Percentiles rank a stretch among this genome's conserved stretches.
These are phyloP conservation scores for Gambusia holbrooki DNA, from an alignment of 2,113 vertebrate species.

Conservation along the genomic window DNA sequence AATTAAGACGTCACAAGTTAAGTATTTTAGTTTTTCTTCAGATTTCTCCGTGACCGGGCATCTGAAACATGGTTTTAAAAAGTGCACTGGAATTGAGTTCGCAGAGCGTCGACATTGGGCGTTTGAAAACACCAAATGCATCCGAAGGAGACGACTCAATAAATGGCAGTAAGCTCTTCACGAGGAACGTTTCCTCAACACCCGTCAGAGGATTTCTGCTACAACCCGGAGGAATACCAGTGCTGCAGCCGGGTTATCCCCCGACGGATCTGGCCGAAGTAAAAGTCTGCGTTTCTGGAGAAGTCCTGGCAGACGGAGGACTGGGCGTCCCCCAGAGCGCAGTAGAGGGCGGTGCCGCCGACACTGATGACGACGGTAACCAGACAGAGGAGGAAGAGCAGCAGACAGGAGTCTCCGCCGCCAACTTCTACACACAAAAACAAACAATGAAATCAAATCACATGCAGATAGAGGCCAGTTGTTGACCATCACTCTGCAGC, in stretches of 20 bases:
- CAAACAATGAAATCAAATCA: background rate
- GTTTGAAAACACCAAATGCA: conserved; percentile 16
- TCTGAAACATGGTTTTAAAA: conserved; percentile 10
- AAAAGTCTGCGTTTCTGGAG: conserved; percentile 92
- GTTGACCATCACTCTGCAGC: background rate
- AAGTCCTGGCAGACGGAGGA: conserved; percentile 96
- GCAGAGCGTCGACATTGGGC: conserved; percentile 38
- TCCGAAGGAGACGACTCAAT: conserved; percentile 18
- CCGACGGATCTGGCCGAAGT: conserved; percentile 86
- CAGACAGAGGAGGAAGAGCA: conserved; percentile 92
- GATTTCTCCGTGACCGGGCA: conserved; percentile 10
- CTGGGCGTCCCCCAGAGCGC: conserved; percentile 89
- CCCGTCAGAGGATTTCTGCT: conserved; percentile 54
- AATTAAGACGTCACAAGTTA: conserved; percentile 1
- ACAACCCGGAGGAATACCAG: conserved; percentile 85
- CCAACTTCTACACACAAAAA: conserved; percentile 85
- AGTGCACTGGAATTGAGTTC: conserved; percentile 24
- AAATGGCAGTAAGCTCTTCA: background rate
- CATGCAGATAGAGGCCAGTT: background rate
- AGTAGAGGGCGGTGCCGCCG: conserved; percentile 96
- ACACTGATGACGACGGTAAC: conserved; percentile 95
- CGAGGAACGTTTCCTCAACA: conserved; percentile 24
- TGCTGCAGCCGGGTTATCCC: conserved; percentile 86
- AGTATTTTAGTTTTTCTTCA: background rate
- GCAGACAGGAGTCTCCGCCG: conserved; percentile 90